Percentiles rank a stretch among this genome's conserved stretches.
Evolutionary conservation across 2,113 vertebrate genomes (phyloP).

Genomic region (Petaurus breviceps): DNA sequence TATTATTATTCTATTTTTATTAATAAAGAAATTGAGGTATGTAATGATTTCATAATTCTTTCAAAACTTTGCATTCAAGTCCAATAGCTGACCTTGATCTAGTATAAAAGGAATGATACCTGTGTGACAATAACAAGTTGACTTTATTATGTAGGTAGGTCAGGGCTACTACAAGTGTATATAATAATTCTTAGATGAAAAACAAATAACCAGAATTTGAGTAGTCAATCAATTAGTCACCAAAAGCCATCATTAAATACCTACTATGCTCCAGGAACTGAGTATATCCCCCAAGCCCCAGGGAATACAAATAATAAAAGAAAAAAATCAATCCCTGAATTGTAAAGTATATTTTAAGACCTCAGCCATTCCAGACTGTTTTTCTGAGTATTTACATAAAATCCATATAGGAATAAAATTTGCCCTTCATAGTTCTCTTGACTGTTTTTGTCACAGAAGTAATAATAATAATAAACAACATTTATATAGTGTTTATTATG

Average conservation of each 20-base stretch:
- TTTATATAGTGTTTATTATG: background rate
- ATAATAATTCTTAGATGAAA: background rate
- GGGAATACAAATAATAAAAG: background rate
- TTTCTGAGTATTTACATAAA: background rate
- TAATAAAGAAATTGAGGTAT: constrained; percentile 16
- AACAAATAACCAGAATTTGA: background rate
- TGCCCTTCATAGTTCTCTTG: background rate
- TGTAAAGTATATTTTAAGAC: background rate
- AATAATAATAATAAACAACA: background rate
- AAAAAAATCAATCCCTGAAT: background rate
- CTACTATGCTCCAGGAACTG: background rate
- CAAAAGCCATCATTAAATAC: background rate
- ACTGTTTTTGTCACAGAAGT: background rate
- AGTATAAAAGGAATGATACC: constrained; percentile 10
- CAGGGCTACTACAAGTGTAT: background rate
- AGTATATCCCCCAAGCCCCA: background rate
- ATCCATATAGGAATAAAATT: background rate
- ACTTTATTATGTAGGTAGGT: background rate
- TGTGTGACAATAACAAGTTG: background rate
- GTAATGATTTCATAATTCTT: constrained; percentile 38
- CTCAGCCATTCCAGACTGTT: background rate
- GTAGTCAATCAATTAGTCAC: background rate
- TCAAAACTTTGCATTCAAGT: constrained; percentile 34
- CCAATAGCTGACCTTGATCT: constrained; percentile 14
- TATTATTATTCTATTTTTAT: constrained; percentile 37